A percentile compares a stretch with the other conserved stretches of the same genome.
These are phyloP conservation scores for Otocyon megalotis DNA, from an alignment of 2,113 vertebrate genomes.

Conservation along the genomic window DNA sequence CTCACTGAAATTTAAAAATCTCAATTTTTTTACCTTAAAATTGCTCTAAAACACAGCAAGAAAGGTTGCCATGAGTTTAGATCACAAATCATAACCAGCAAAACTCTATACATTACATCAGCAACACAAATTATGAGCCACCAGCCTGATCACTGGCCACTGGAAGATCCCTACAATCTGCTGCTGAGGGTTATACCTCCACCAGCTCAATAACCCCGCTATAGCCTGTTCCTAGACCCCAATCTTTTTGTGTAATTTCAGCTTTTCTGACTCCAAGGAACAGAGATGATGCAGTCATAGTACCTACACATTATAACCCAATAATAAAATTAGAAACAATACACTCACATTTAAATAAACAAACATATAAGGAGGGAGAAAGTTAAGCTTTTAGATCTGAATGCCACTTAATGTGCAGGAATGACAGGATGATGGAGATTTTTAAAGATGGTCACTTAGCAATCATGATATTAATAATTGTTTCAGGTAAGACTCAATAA, in stretches of 20 bases:
- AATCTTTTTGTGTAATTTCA: not conserved
- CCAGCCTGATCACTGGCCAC: not conserved
- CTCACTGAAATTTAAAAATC: not conserved
- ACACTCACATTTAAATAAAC: not conserved
- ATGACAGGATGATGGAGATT: not conserved
- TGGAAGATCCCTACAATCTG: too few relatives aligned
- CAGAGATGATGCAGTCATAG: not conserved
- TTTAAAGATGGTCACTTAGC: not conserved
- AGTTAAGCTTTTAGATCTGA: not conserved
- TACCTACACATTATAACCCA: not conserved
- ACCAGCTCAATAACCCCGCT: not conserved
- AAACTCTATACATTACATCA: not conserved
- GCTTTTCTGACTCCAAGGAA: not conserved
- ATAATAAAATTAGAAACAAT: not conserved
- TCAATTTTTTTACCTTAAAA: not conserved
- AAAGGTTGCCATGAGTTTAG: not conserved
- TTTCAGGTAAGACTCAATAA: not conserved
- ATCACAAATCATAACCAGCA: not conserved
- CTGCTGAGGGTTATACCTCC: not conserved
- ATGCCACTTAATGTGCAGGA: not conserved
- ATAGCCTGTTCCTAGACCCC: not conserved
- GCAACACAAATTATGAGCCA: not conserved
- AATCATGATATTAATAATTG: not conserved
- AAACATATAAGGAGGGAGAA: not conserved
- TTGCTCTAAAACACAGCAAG: not conserved